Evolutionary conservation across 2,113 vertebrate genomes (phyloP).

Genomic region (Hippocampus zosterae): DNA sequence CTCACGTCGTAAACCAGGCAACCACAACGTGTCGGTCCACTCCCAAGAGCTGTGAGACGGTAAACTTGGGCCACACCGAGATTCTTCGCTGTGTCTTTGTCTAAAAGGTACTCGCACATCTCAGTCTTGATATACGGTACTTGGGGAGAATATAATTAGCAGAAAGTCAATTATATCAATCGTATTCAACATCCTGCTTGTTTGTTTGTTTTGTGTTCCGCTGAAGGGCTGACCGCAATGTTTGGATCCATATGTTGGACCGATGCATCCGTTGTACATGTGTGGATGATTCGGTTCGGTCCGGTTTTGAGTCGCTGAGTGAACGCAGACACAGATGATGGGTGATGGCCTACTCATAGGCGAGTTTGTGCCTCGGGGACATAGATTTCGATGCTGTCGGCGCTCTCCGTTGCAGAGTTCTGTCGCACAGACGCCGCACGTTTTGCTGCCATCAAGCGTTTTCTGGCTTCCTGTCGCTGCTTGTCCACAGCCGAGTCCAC

Average conservation of each 20-base stretch:
- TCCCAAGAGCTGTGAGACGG: constrained; percentile 46
- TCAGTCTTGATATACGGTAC: constrained; percentile 72
- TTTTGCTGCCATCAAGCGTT: constrained; percentile 94
- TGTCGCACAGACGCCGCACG: constrained; percentile 91
- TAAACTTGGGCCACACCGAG: constrained; percentile 59
- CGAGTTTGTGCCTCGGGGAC: constrained; percentile 92
- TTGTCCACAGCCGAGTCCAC: constrained; percentile 84
- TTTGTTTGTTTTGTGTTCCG: constrained; percentile 53
- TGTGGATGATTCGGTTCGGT: constrained; percentile 30
- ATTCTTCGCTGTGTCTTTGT: constrained; percentile 58
- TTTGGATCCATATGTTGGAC: constrained; percentile 20
- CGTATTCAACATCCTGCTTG: constrained; percentile 67
- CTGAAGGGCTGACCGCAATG: constrained; percentile 38
- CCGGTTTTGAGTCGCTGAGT: constrained; percentile 40
- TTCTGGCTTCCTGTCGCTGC: constrained; percentile 95
- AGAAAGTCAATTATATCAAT: constrained; percentile 67
- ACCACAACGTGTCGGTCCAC: constrained; percentile 50
- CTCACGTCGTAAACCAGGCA: constrained; percentile 57
- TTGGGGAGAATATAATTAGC: constrained; percentile 67
- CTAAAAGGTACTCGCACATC: constrained; percentile 63
- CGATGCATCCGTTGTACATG: constrained; percentile 37
- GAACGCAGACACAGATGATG: constrained; percentile 27
- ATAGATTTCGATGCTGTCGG: constrained; percentile 98
- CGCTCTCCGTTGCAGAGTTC: constrained; percentile 96
- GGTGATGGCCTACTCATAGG: constrained; percentile 64